phyloP scores from a whole-genome alignment of 2,888 invertebrate species.

The Automeris io region DNA sequence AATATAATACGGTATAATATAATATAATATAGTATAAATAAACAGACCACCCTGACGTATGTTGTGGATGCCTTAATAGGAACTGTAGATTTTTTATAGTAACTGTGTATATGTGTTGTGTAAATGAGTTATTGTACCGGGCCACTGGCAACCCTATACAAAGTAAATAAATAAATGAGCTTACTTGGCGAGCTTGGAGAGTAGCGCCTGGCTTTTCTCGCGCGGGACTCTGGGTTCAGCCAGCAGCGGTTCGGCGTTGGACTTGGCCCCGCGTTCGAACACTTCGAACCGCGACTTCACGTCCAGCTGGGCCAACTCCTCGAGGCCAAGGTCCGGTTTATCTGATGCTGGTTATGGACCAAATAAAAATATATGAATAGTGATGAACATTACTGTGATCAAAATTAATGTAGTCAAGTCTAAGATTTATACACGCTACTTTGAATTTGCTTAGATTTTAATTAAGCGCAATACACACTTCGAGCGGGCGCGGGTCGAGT shows the following conservation, averaged over 20 bases:
- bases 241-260: slow-evolving; percentile 50
- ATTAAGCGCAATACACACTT: too few species aligned
- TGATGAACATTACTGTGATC: not conserved
- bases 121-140: too few species aligned
- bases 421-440: too few species aligned
- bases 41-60: too few species aligned
- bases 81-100: too few species aligned
- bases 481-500: too few species aligned
- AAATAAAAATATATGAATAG: not conserved
- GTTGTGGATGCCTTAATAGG: too few species aligned
- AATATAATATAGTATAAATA: too few species aligned
- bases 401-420: not conserved
- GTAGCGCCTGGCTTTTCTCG: slow-evolving; percentile 81
- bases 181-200: slow-evolving; percentile 88
- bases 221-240: slow-evolving; percentile 37
- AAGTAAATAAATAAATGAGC: slow-evolving; percentile 31
- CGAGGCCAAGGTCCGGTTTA: slow-evolving; percentile 89
- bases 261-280: slow-evolving; percentile 82
- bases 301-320: slow-evolving; percentile 87
- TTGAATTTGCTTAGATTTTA: too few species aligned
- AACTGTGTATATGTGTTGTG: too few species aligned
- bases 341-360: slow-evolving; percentile 82
- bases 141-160: not conserved
- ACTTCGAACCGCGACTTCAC: slow-evolving; percentile 91
- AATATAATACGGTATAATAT: too few species aligned